Base-by-base conservation (phyloP, 2,888 invertebrate species). In the Aplocera efformata region DNA sequence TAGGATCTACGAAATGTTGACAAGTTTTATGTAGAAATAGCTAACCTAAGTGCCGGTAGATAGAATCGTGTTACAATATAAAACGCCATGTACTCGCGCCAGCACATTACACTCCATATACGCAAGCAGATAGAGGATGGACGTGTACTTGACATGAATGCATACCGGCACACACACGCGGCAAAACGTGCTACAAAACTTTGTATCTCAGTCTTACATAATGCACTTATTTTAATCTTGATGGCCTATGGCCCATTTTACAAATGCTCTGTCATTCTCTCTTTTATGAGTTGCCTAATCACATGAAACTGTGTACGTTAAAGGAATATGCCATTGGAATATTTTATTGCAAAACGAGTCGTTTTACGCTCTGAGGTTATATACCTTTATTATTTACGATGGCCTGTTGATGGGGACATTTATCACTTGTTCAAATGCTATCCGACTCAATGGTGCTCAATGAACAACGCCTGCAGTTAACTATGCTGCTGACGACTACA, bases 201-300 rank as follows among this genome's bases (percentile, higher is more conserved):
- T 50, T 47, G 28, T 43, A 41, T 40, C 45, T 34, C 48, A 47
- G 32, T 44, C 49, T 48, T 48, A 40, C 49, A 50, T 52, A 52
- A 53, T 46, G 47, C 45, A 48, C 37, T 52, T 48, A 50, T 42
- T 53, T 44, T 47, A 45, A 47, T 50, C 47, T 51, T 49, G 47
- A 49, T 43, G 45, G 43, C 30, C 6, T n/a, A n/a, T 22, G 22
- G 22, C n/a, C 30, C 42, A 46, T 52, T 53, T 43, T 40, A 47
- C 32, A 40, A 46, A 50, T 42, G 52, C 48, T 41, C 42, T 50
- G 51, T 50, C 49, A 48, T 51, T 42, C 43, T 42, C 37, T 21
- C 36, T 47, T 48, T 40, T 41, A 43, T 35, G 41, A 39, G 41
- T 40, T 6, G 22, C 25, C 10, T 24, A 24, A 38, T 27, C 21